Evolutionary conservation across 2,888 invertebrate species (phyloP), one percentile per base, ranked within the genome.

Genomic region (Apamea anceps): DNA sequence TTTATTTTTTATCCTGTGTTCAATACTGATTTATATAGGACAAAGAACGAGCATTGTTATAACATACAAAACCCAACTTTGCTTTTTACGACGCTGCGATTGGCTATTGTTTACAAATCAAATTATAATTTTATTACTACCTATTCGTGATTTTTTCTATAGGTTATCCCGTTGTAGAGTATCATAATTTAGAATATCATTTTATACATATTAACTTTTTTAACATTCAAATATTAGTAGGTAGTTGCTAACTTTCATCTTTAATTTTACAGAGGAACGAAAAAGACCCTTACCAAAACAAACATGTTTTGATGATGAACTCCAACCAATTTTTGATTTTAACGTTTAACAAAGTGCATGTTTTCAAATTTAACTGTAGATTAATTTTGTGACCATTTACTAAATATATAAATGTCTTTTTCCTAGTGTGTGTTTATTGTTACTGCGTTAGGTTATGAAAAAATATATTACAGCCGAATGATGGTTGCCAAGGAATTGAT

Each of bases 261-360:
- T 78, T 76, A 32, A 88, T 89, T 91, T 89, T 80, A 72, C 90
- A 90, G 90, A 86, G 81, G 76, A 79, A 84, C 76, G 66, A 85
- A 89, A 89, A 81, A 75, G 65, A 71, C 67, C 78, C 57, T 89
- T 91, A 72, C 70, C 79, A 72, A 74, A 85, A 28, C 57, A 66
- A 79, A 87, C 6, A 57, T 83, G 79, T 82, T 74, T 72, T 62
- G 42, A 80, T 80, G 72, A 88, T 73, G 78, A 72, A 54, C 70
- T 85, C 18, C 72, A 72, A 80, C 66, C 51, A 60, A 60, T 77
- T 65, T 65, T 65, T 63, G 2, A 57, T 65, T 81, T 76, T 65
- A 51, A 63, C 10, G 63, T 81, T 84, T 72, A 80, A 80, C 77
- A 68, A 75, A 75, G 73, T 84, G 83, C 83, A 83, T 87, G 83